Base-by-base conservation (phyloP, 2,888 invertebrate species). In the Margaritifera margaritifera region DNA sequence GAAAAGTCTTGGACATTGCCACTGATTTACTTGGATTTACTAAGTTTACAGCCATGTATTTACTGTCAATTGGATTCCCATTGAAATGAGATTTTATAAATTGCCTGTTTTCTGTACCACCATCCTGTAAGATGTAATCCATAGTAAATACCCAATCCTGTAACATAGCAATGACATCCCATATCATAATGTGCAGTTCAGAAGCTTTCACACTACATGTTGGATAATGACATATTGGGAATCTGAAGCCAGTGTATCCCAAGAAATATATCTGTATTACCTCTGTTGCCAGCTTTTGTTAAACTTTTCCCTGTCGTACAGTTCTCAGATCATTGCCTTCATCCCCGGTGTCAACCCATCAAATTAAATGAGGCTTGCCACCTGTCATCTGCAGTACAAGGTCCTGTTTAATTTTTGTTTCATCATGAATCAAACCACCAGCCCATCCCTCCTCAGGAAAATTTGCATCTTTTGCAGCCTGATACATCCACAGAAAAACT, bases 171-270 rank as follows among this genome's bases (percentile, higher is more conserved):
- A 72, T 63, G 19, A 60, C 42, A 50, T 70, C 52, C 68, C 68
- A 72, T 27, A 75, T 66, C 4, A 70, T 67, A 6, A 68, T 62
- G 31, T 57, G 11, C 19, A 75, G 61, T 52, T 72, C 72, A 11
- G 66, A 59, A 55, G 56, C 54, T 51, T 69, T 62, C 11, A 58
- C 52, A 70, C 70, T 31, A 72, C 70, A 59, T 57, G 68, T n/a
- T n/a, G n/a, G n/a, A n/a, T n/a, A n/a, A 54, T 75, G 68, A 31
- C 58, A 58, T 6, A 75, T 31, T 8, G 72, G 75, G 62, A 75
- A 75, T 22, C 75, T 53, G 54, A 74, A 71, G 58, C 74, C 74
- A 31, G 75, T 75, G 24, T 64, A 70, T 15, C 75, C 75, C 18
- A 72, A 50, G 65, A 75, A 75, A 20, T 62, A 54, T 18, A 75